Evolutionary conservation across 1,140 invertebrate genomes (phyloP).

Genomic region (Charaxes varanes): DNA sequence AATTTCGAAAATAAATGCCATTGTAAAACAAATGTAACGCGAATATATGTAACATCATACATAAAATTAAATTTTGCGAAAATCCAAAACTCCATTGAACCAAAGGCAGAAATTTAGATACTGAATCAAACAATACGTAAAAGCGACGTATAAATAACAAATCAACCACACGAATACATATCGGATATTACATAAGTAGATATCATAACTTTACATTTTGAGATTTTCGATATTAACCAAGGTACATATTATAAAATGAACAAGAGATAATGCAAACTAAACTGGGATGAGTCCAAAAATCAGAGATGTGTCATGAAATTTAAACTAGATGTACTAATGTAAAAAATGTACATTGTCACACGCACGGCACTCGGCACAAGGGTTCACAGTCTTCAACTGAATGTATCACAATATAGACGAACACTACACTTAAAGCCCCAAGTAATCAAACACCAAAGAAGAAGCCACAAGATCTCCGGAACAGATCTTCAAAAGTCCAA

Average conservation of each 20-base stretch:
- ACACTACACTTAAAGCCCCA: constrained; percentile 41
- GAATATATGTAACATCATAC: neutral
- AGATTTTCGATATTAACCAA: constrained; percentile 1
- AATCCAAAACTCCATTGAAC: neutral
- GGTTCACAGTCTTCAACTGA: constrained; percentile 57
- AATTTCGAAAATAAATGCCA: constrained; percentile 45
- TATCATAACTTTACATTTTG: constrained; percentile 1
- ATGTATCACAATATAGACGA: constrained; percentile 50
- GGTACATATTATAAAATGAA: neutral
- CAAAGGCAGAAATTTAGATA: neutral
- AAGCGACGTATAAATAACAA: constrained; percentile 11
- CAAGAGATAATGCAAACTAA: neutral
- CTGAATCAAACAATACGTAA: constrained; percentile 1
- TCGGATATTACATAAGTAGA: constrained; percentile 16
- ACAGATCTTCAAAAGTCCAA: constrained; percentile 9
- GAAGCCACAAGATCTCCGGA: neutral
- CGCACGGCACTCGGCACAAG: constrained; percentile 56
- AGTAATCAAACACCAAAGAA: constrained; percentile 14
- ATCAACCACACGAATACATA: constrained; percentile 12
- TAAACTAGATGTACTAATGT: constrained; percentile 34
- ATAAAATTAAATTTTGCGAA: neutral
- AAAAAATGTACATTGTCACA: constrained; percentile 47
- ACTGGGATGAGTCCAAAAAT: constrained; percentile 13
- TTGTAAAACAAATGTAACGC: constrained; percentile 21
- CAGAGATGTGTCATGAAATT: constrained; percentile 18